A percentile compares a stretch with the other conserved stretches of the same genome.
Evolutionary conservation across 2,888 invertebrate species (phyloP).

Genomic region (Trypoxylon attenuatum): DNA sequence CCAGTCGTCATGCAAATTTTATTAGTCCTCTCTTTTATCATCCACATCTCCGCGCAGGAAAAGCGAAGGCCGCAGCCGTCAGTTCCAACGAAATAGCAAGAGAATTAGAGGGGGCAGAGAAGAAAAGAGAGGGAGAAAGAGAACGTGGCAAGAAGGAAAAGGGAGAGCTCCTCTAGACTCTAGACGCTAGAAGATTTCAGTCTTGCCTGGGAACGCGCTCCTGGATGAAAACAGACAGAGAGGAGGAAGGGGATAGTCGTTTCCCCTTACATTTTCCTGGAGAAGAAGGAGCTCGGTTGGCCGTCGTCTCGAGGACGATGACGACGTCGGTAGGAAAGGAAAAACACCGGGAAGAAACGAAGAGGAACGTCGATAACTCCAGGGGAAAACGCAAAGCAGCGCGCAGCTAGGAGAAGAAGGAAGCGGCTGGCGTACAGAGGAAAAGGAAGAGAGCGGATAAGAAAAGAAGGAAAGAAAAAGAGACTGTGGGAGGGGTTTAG

Average conservation of each 20-base stretch:
- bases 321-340: slow-evolving; percentile 56
- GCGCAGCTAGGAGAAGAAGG: slow-evolving; percentile 53
- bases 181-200: slow-evolving; percentile 50
- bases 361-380: slow-evolving; percentile 72
- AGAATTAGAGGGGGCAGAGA: neutral
- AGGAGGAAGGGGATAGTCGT: slow-evolving; percentile 37
- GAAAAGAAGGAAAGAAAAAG: slow-evolving; percentile 16
- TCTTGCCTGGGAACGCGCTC: slow-evolving; percentile 32
- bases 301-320: slow-evolving; percentile 55
- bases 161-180: slow-evolving; percentile 28
- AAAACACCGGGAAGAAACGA: slow-evolving; percentile 59
- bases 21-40: slow-evolving; percentile 37
- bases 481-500: too few relatives aligned
- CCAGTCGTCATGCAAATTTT: slow-evolving; percentile 43
- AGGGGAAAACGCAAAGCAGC: slow-evolving; percentile 72
- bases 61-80: too few relatives aligned
- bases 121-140: neutral
- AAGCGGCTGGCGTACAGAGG: slow-evolving; percentile 41
- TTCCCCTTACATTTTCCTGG: slow-evolving; percentile 59
- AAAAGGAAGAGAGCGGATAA: slow-evolving; percentile 40
- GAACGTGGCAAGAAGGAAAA: slow-evolving; percentile 8
- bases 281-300: slow-evolving; percentile 57
- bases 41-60: slow-evolving; percentile 5
- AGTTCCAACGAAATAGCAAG: neutral
- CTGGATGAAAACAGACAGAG: slow-evolving; percentile 19